These are phyloP conservation scores for Sepiola atlantica DNA, from an alignment of 2,888 invertebrate species.

Conservation along the genomic window DNA sequence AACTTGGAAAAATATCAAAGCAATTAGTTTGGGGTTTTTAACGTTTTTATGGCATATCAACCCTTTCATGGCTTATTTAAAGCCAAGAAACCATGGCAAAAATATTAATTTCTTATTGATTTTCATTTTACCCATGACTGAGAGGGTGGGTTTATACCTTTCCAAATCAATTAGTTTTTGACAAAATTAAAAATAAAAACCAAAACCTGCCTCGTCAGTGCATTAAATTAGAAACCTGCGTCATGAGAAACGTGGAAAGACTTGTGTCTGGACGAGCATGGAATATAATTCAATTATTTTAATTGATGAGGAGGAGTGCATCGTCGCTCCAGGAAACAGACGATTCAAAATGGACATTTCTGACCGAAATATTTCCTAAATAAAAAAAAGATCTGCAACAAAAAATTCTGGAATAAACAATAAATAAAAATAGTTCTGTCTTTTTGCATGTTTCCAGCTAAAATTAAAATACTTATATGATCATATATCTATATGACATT, in stretches of 20 bases:
- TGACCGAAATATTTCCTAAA: background rate
- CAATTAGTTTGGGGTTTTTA: background rate
- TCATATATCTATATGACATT: background rate
- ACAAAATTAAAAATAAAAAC: background rate
- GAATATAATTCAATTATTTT: background rate
- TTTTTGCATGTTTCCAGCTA: background rate
- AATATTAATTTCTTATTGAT: no score
- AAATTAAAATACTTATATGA: background rate
- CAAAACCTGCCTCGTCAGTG: background rate
- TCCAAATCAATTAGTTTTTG: background rate
- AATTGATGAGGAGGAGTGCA: background rate
- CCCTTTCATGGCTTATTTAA: no score
- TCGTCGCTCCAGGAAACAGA: background rate
- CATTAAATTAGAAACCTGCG: background rate
- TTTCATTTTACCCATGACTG: no score
- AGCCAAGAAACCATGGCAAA: no score
- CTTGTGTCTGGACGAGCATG: background rate
- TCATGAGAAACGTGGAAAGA: background rate
- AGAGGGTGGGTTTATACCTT: no score
- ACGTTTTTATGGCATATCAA: no score
- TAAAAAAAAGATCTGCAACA: background rate
- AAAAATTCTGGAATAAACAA: background rate
- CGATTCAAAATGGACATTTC: background rate
- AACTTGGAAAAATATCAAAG: slow-evolving; percentile 16
- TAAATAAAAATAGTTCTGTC: background rate